These are phyloP conservation scores for Nasonia giraulti DNA, from an alignment of 1,140 invertebrate genomes.

Conservation along the genomic window DNA sequence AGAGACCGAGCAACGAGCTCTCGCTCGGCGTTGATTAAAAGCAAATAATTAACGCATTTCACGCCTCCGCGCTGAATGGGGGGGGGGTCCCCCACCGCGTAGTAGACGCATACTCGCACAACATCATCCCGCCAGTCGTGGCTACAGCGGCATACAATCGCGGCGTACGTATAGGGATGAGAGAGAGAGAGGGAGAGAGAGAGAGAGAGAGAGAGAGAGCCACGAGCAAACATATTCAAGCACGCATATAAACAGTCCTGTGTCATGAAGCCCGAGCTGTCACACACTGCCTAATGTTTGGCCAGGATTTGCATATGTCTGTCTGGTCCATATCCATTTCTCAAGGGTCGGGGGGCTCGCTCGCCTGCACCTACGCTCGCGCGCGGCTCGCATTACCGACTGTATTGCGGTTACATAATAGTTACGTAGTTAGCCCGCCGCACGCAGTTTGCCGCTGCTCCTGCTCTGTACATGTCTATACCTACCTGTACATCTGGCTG, in stretches of 20 bases:
- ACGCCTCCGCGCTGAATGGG: not conserved
- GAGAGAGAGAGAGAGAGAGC: constrained; percentile 11
- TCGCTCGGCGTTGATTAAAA: constrained; percentile 44
- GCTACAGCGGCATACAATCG: no score
- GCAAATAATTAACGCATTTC: constrained; percentile 47
- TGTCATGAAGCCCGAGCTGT: not conserved
- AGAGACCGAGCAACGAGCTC: not conserved
- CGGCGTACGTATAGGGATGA: constrained; percentile 10
- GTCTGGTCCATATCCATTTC: constrained; percentile 54
- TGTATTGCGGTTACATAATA: constrained; percentile 51
- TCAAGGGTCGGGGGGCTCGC: constrained; percentile 13
- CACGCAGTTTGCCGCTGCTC: not conserved
- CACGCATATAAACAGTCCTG: constrained; percentile 26
- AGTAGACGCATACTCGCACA: not conserved
- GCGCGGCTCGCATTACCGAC: constrained; percentile 52
- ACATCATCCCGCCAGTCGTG: not conserved
- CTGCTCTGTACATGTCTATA: not conserved
- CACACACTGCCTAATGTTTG: constrained; percentile 64
- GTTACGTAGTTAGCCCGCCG: constrained; percentile 33
- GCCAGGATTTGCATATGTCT: constrained; percentile 72
- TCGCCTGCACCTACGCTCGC: constrained; percentile 39
- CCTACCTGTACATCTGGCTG: constrained; percentile 41
- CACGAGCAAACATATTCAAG: constrained; percentile 18
- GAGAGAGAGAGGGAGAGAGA: constrained; percentile 16
- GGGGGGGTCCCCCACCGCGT: not conserved